Base-by-base conservation (phyloP, 2,113 vertebrate species). In the Melospiza georgiana region DNA sequence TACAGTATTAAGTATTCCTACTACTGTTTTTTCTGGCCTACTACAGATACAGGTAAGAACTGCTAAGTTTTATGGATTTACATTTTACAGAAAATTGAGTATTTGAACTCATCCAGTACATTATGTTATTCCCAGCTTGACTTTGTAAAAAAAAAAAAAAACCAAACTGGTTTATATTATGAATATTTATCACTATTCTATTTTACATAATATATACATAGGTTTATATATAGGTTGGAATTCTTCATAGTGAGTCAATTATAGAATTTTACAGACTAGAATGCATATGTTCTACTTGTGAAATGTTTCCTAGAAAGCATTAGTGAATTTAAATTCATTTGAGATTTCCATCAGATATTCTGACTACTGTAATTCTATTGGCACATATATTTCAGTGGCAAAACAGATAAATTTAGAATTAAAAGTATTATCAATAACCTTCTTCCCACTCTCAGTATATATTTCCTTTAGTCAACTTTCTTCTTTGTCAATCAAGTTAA, bases 171-270 rank as follows among this genome's bases (percentile, higher is more conserved):
- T 78, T 94, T 89, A 75, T 30, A 87, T 4, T 35, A 75, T 21
- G 69, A 93, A 95, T 93, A 93, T 87, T 91, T 87, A 87, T 73
- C 9, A 8, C 27, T 94, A 54, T 65, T 95, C 31, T 79, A 57
- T 31, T 93, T 95, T 28, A 54, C 69, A 79, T 49, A 69, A 65
- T 61, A 68, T 31, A 94, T 90, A 79, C 55, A 63, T 66, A 58
- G 30, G 21, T 54, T 74, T 72, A 79, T 81, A 91, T 22, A 69
- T 61, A 87, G 25, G 48, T 65, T 66, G 43, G 63, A 79, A 76
- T 93, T 82, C 63, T 46, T 83, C 72, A 25, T 66, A 87, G 24
- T 5, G 1, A 75, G 19, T 73, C 24, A 73, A 30, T 87, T 79
- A 57, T 35, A 89, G 44, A 94, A 76, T 71, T 92, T 83, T 80